phyloP scores from a whole-genome alignment of 2,797 vertebrate genomes.

The Sarcoramphus papa region DNA sequence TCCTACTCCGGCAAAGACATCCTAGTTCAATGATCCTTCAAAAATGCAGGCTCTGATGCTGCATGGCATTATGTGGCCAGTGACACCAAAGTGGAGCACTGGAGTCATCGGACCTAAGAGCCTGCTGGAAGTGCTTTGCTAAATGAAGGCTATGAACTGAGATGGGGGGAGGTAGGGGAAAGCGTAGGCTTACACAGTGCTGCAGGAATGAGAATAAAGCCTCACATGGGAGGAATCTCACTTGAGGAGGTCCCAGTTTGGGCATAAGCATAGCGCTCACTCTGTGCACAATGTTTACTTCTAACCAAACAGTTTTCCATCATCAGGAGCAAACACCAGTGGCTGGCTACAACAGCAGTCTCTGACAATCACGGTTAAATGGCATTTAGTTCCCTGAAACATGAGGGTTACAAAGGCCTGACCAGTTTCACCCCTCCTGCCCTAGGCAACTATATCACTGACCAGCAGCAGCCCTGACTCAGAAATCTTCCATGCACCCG shows the following conservation, averaged over 20 bases:
- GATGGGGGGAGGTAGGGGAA: neutral
- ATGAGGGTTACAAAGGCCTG: fast-evolving
- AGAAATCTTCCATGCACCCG: neutral
- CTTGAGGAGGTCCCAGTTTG: neutral
- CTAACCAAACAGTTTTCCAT: neutral
- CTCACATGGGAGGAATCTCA: neutral
- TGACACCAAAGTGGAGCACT: neutral
- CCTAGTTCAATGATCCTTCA: neutral
- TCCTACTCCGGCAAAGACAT: neutral
- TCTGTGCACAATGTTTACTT: neutral
- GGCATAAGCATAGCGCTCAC: neutral
- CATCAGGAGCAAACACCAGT: neutral
- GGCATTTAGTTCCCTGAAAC: neutral
- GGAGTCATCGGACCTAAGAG: neutral
- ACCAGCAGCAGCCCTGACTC: neutral
- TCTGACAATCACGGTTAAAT: neutral
- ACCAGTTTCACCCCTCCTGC: too few relatives aligned
- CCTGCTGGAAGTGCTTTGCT: neutral
- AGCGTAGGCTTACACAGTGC: too few relatives aligned
- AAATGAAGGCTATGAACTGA: neutral
- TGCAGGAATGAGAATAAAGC: neutral
- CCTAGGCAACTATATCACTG: neutral
- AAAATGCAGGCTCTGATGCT: neutral
- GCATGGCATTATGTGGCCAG: too few relatives aligned
- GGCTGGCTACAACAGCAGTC: neutral